Evolutionary conservation across 1,140 invertebrate species (phyloP).

Genomic region (Cydia amplana): DNA sequence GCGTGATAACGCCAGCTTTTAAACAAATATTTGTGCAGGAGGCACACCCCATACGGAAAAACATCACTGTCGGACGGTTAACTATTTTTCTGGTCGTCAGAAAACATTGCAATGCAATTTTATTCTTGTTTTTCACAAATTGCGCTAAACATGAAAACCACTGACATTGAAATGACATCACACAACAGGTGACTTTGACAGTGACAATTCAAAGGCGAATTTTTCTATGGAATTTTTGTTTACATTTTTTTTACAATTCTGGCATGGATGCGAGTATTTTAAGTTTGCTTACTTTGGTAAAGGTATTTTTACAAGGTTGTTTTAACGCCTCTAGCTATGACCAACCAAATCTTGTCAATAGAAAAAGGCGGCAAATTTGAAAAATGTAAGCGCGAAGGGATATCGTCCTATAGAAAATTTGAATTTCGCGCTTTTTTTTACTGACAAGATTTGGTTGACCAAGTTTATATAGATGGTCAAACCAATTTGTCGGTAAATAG

Average conservation of each 20-base stretch:
- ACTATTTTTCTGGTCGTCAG: not conserved
- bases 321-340: no score
- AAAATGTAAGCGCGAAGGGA: no score
- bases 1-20: not conserved
- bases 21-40: conserved; percentile 11
- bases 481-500: no score
- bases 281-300: no score
- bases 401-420: no score
- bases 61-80: not conserved
- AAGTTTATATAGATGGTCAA: no score
- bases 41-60: not conserved
- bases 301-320: no score
- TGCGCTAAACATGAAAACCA: not conserved
- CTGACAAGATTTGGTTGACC: no score
- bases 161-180: not conserved
- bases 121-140: conserved; percentile 1
- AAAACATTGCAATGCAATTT: not conserved
- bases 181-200: conserved; percentile 27
- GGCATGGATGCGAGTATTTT: not conserved
- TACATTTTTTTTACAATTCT: no score
- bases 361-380: no score
- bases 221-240: not conserved
- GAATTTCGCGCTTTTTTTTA: no score
- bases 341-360: no score
- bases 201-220: not conserved